Base-by-base conservation (phyloP, 2,113 vertebrate genomes). In the Platysteira castanea region DNA sequence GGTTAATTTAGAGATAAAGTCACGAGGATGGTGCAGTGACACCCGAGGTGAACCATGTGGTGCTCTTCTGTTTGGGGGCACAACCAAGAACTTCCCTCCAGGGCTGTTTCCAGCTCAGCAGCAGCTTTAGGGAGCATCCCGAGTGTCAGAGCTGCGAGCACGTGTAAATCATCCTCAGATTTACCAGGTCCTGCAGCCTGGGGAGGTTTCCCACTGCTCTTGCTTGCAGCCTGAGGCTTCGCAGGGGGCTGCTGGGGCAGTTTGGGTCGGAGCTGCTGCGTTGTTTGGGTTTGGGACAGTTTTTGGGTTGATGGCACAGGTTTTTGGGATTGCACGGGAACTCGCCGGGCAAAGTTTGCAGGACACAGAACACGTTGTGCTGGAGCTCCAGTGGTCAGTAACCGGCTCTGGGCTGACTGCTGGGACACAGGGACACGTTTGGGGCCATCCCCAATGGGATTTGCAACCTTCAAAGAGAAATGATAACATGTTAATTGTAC, bases 271-370 rank as follows among this genome's bases (percentile, higher is more conserved):
- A 28, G 53, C 17, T 94, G 97, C 89, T 92, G 83, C 1, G 18
- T 17, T 26, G 70, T 19, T 27, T 89, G 87, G 23, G 53, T 91
- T 37, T 89, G 96, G 41, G 67, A 47, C 2, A 37, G 68, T 68
- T 98, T 98, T 26, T 96, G 90, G 79, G 80, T 84, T 14, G 87
- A n/a, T 37, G 13, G 42, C 2, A 7, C 31, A 13, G 92, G 11
- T 41, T 88, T 98, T 46, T 98, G 97, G 11, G 94, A 21, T 42
- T 81, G 97, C 30, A 98, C 95, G 60, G 98, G 98, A 49, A 98
- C 68, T 11, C 98, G 96, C 94, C 99, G 99, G 4, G 98, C 97
- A 35, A 98, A 97, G 70, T 99, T 99, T 4, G 98, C 97, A 37
- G 98, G 64, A 26, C 98, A 98, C 5, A 99, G 86, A 44, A 99